Conservation (phyloP, 2,888 invertebrate genomes). For the Oscheius sp. region DNA sequence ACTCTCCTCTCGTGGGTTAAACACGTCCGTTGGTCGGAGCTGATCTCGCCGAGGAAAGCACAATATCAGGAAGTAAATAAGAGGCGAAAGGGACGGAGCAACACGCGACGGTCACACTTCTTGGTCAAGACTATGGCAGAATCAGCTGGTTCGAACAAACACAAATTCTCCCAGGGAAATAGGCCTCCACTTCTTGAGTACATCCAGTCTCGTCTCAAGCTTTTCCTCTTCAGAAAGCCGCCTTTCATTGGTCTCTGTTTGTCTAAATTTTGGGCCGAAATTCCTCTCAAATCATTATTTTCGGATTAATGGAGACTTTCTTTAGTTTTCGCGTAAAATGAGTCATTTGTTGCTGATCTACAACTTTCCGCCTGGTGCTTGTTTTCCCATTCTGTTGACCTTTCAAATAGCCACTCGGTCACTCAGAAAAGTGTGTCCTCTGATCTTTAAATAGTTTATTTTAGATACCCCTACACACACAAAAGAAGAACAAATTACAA, state of each 20-base stretch:
- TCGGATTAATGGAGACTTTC: not conserved
- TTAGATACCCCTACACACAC: not conserved
- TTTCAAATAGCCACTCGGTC: constrained; percentile 5
- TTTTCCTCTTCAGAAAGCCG: not conserved
- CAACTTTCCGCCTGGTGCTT: not conserved
- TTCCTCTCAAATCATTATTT: not conserved
- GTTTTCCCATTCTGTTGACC: constrained; percentile 8
- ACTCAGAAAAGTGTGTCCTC: not conserved
- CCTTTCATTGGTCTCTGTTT: not conserved
- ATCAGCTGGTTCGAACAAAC: no score
- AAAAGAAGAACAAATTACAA: not conserved
- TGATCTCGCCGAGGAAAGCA: constrained; percentile 18
- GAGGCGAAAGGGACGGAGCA: not conserved
- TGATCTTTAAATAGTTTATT: not conserved
- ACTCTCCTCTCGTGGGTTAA: constrained; percentile 15
- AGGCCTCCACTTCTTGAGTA: not conserved
- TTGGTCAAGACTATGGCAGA: no score
- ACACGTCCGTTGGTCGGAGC: constrained; percentile 23
- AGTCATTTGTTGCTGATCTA: constrained; percentile 20
- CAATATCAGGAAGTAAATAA: constrained; percentile 29
- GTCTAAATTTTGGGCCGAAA: not conserved
- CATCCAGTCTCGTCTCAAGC: not conserved
- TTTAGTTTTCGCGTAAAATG: not conserved
- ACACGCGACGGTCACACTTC: constrained; percentile 19
- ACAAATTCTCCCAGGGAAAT: not conserved